Evolutionary conservation across 2,797 vertebrate genomes (phyloP), one percentile per base, ranked within the genome.

Genomic region (Tapirus indicus): DNA sequence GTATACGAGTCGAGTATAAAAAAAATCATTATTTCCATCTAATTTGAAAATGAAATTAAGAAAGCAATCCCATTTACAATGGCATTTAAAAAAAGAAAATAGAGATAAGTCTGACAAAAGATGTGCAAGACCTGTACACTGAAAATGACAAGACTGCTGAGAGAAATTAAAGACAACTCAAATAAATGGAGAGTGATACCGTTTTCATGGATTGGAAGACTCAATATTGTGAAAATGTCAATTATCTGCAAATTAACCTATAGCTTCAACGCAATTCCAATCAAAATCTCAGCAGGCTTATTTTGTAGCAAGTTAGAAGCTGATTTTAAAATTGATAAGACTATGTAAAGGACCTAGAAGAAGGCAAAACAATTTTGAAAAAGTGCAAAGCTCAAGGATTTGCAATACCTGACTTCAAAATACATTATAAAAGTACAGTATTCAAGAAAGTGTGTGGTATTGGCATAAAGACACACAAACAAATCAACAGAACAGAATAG

Each of bases 1-100:
- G 49, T 7, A 88, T 74, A 68, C 9, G 91, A 56, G 9, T 12
- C 69, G 29, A 92, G 78, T 41, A 93, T 23, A 80, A 23, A 64
- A 64, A 83, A 32, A 56, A 58, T 41, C 13, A 52, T 13, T 54
- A 82, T 87, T 52, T 74, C 35, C 25, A 60, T 44, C 56, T 56
- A 95, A 87, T 72, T 62, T 89, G 35, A 94, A 96, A 86, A 29
- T 92, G 32, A 93, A 89, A 62, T 91, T 89, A 97, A 77, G 69
- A 88, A 84, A 82, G 58, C 58, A 91, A 88, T 58, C 91, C 60
- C 25, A 88, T 29, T 83, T 88, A 62, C 14, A 77, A 23, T 1
- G 69, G 23, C 35, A 92, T 77, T 71, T 86, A 78, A 85, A 91
- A 52, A 88, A 32, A 88, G 4, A 18, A 96, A 72, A 12, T n/a